Percentiles rank a stretch among this genome's conserved stretches.
These are phyloP conservation scores for Protobothrops flavoviridis DNA, from an alignment of 2,113 vertebrate species.

Conservation along the genomic window DNA sequence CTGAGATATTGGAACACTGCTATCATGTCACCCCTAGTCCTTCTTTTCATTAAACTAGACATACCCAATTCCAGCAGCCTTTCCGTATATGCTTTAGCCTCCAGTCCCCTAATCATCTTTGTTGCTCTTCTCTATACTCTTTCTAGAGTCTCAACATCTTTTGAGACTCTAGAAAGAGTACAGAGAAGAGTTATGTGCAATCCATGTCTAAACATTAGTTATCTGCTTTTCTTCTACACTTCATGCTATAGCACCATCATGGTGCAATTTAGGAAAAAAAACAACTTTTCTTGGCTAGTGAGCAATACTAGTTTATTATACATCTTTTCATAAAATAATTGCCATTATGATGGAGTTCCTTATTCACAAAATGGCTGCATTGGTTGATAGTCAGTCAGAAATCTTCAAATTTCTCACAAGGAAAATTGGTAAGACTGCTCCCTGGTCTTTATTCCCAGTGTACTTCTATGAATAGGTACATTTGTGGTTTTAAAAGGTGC, in stretches of 20 bases:
- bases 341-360: background rate
- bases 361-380: background rate
- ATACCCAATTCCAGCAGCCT: too few relatives aligned
- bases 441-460: background rate
- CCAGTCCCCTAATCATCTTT: too few relatives aligned
- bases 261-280: background rate
- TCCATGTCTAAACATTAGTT: background rate
- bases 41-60: too few relatives aligned
- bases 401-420: background rate
- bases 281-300: background rate
- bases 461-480: background rate
- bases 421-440: background rate
- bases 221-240: background rate
- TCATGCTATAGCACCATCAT: background rate
- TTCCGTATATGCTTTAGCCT: too few relatives aligned
- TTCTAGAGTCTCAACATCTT: too few relatives aligned
- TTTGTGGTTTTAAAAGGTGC: slow-evolving; percentile 10
- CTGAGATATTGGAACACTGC: too few relatives aligned
- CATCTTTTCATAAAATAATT: background rate
- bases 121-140: too few relatives aligned
- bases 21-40: too few relatives aligned
- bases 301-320: background rate
- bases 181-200: background rate
- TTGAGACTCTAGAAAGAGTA: too few relatives aligned
- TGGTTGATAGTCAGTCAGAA: background rate